These are phyloP conservation scores for Oreochromis grahami DNA, from an alignment of 2,797 vertebrate species.

Conservation along the genomic window DNA sequence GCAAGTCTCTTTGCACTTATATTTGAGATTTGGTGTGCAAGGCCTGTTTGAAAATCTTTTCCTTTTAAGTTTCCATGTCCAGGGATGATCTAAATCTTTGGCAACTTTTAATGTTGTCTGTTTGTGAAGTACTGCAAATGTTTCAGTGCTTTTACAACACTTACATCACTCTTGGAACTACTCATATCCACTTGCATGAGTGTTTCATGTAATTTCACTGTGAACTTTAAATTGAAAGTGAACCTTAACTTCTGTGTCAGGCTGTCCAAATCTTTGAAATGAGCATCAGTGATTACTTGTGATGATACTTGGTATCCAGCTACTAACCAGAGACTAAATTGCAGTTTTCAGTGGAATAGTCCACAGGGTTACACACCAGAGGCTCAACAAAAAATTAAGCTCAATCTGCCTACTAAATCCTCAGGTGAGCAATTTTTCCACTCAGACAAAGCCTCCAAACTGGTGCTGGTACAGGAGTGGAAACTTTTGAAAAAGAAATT, in stretches of 20 bases:
- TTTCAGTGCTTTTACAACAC: neutral
- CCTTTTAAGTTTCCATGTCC: neutral
- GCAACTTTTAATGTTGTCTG: neutral
- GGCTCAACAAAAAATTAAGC: neutral
- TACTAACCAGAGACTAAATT: neutral
- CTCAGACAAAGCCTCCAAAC: neutral
- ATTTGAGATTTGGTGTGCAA: neutral
- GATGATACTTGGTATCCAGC: neutral
- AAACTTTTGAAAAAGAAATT: neutral
- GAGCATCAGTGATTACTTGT: neutral
- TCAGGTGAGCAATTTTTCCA: neutral
- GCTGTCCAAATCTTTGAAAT: neutral
- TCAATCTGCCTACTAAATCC: neutral
- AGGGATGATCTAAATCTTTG: neutral
- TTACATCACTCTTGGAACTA: neutral
- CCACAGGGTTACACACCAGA: neutral
- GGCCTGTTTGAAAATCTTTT: neutral
- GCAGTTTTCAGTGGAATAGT: neutral
- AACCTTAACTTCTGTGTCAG: neutral
- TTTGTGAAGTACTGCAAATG: neutral
- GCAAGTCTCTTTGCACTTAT: neutral
- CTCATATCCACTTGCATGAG: neutral
- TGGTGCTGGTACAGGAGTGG: neutral
- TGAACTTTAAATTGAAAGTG: neutral
- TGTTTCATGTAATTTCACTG: neutral